phyloP scores from a whole-genome alignment of 2,113 vertebrate genomes.

The Greenwoodochromis staneri region DNA sequence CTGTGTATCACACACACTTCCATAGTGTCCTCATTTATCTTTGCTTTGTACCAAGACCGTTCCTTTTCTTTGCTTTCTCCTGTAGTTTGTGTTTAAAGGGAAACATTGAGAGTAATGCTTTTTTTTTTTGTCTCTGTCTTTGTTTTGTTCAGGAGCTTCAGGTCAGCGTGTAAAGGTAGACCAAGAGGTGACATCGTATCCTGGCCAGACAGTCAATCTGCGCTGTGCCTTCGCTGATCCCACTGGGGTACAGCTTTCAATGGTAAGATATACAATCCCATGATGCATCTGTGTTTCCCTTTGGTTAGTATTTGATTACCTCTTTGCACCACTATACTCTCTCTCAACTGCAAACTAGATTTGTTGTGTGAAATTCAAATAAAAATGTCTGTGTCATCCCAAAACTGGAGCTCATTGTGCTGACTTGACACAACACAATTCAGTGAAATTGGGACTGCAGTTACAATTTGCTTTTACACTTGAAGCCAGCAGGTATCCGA shows the following conservation, averaged over 20 bases:
- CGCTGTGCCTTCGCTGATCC: slow-evolving; percentile 71
- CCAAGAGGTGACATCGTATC: slow-evolving; percentile 69
- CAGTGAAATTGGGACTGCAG: not conserved
- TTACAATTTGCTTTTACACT: not conserved
- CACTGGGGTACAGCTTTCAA: slow-evolving; percentile 57
- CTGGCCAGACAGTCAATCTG: slow-evolving; percentile 71
- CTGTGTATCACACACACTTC: slow-evolving; percentile 47
- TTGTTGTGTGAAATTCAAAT: slow-evolving; percentile 1
- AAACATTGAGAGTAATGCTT: not conserved
- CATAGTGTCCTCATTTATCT: slow-evolving; percentile 51
- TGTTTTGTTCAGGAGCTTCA: slow-evolving; percentile 34
- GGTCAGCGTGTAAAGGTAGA: slow-evolving; percentile 73
- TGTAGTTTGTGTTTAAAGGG: not conserved
- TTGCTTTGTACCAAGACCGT: slow-evolving; percentile 15
- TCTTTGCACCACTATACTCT: not conserved
- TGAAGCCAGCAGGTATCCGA: not conserved
- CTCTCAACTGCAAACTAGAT: not conserved
- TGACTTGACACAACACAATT: slow-evolving; percentile 12
- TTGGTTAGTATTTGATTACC: slow-evolving; percentile 1
- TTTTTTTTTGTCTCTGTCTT: slow-evolving; percentile 16
- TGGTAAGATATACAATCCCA: slow-evolving; percentile 29
- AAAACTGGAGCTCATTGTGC: slow-evolving; percentile 7
- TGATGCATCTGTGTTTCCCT: not conserved
- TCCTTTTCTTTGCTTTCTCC: not conserved
- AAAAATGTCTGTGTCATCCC: not conserved